Evolutionary conservation across 2,113 vertebrate species (phyloP).

Genomic region (Seriola quinqueradiata): DNA sequence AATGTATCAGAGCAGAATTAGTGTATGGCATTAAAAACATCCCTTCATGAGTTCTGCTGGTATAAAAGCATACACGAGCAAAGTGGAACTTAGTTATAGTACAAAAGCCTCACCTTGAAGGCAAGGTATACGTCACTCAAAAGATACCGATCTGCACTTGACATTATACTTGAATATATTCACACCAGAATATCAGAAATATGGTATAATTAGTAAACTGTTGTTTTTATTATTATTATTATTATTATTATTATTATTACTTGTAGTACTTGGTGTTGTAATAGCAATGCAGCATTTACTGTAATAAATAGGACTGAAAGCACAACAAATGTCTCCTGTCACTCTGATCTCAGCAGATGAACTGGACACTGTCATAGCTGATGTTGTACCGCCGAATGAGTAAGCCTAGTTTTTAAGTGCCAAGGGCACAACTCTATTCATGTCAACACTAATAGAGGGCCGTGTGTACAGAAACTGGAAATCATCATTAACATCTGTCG

Average conservation of each 20-base stretch:
- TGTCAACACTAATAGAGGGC: conserved; percentile 29
- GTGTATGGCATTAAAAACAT: conserved; percentile 1
- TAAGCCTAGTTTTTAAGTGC: conserved; percentile 21
- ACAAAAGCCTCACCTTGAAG: conserved; percentile 53
- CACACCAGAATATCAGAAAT: not conserved
- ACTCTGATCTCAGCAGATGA: conserved; percentile 16
- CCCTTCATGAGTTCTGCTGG: not conserved
- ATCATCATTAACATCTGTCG: conserved; percentile 41
- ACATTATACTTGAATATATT: not conserved
- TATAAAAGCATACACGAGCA: not conserved
- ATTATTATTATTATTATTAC: not conserved
- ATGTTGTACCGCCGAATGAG: conserved; percentile 29
- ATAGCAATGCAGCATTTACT: not conserved
- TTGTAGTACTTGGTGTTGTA: not conserved
- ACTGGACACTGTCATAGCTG: conserved; percentile 4
- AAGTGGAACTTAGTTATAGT: not conserved
- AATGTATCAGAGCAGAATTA: not conserved
- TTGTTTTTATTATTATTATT: too few relatives aligned
- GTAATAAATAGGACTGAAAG: conserved; percentile 18
- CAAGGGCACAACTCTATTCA: conserved; percentile 51
- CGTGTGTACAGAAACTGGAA: conserved; percentile 16
- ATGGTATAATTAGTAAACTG: not conserved
- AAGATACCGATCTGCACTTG: not conserved
- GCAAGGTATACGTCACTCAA: conserved; percentile 25
- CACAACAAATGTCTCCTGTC: conserved; percentile 4